Evolutionary conservation across 2,888 invertebrate genomes (phyloP).

Genomic region (Tillus elongatus): DNA sequence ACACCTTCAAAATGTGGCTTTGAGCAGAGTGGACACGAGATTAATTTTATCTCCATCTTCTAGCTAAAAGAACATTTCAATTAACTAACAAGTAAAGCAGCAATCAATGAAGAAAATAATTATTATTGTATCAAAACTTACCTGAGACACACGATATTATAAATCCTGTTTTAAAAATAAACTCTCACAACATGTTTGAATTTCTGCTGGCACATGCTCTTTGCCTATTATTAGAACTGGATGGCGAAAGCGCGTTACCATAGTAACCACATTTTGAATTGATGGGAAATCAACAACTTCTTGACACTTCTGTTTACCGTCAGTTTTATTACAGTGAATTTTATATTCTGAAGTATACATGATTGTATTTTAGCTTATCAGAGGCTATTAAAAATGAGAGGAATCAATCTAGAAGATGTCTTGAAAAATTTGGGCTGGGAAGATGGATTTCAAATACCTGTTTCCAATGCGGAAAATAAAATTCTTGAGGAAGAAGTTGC

Average conservation of each 20-base stretch:
- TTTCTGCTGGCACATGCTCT: neutral
- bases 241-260: too few species aligned
- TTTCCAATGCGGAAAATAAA: constrained; percentile 67
- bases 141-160: neutral
- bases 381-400: neutral
- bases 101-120: too few species aligned
- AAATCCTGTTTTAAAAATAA: neutral
- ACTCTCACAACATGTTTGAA: neutral
- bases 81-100: neutral
- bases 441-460: constrained; percentile 68
- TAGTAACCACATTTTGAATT: too few species aligned
- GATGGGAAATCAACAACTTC: too few species aligned
- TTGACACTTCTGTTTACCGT: too few species aligned
- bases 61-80: constrained; percentile 3
- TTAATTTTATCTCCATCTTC: constrained; percentile 37
- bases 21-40: constrained; percentile 69
- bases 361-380: too few species aligned
- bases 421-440: constrained; percentile 64
- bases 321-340: too few species aligned
- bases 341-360: too few species aligned
- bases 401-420: constrained; percentile 51
- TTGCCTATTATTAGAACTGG: constrained; percentile 1
- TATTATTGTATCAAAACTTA: neutral
- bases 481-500: constrained; percentile 47
- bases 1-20: constrained; percentile 64